Evolutionary conservation across 2,888 invertebrate genomes (phyloP).

Genomic region (Eremobia ochroleuca): DNA sequence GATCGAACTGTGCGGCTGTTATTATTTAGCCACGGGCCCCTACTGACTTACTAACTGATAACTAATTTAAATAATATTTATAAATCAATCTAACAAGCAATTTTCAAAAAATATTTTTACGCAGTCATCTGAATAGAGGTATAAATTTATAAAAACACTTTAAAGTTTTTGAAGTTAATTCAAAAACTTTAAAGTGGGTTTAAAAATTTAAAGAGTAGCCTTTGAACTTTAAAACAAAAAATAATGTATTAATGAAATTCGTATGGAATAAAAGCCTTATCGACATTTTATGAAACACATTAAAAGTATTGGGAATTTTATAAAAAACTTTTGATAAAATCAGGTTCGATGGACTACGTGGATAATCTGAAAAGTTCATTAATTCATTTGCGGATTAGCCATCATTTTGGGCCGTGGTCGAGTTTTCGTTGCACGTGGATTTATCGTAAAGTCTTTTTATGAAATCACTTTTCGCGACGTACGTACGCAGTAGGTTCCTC

Average conservation of each 20-base stretch:
- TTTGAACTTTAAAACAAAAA: not conserved
- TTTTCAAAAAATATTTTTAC: constrained; percentile 1
- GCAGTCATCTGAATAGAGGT: not conserved
- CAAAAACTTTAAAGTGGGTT: not conserved
- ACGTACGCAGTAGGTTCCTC: too few relatives aligned
- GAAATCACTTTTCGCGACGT: too few relatives aligned
- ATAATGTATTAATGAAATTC: not conserved
- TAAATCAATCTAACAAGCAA: not conserved
- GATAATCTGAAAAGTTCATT: constrained; percentile 53
- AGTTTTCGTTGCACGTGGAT: not conserved
- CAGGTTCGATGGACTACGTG: constrained; percentile 11
- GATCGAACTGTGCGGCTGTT: too few relatives aligned
- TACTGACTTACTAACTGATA: too few relatives aligned
- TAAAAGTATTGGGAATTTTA: constrained; percentile 39
- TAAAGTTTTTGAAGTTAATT: too few relatives aligned
- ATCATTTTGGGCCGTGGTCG: not conserved
- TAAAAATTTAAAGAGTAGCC: not conserved
- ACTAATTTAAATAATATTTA: too few relatives aligned
- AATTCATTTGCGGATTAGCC: constrained; percentile 38
- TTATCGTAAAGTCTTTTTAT: not conserved
- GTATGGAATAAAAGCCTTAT: not conserved
- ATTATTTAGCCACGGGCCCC: too few relatives aligned
- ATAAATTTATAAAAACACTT: too few relatives aligned
- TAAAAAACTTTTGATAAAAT: constrained; percentile 41
- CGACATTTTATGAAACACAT: constrained; percentile 23